Evolutionary conservation across 2,797 vertebrate genomes (phyloP), one percentile per base, ranked within the genome.

Genomic region (Leptodactylus fallax): DNA sequence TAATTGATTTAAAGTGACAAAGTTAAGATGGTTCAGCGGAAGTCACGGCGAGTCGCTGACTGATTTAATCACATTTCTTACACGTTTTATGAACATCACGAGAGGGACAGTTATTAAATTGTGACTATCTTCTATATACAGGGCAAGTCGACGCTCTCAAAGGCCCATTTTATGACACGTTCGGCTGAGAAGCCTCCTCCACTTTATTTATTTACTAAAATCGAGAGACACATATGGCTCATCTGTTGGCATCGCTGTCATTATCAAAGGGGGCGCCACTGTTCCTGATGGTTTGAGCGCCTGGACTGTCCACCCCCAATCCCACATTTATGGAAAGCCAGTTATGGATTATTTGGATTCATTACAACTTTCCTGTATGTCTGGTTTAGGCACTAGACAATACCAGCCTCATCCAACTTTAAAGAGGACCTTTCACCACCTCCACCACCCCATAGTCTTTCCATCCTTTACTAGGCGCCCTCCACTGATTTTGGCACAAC

Each of bases 1-100:
- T 36, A 82, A 87, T 87, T 81, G 86, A 87, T 56, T 87, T 71
- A 82, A 71, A 47, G 60, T 58, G 69, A 60, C 60, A 82, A 72
- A 60, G 51, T 87, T 63, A 71, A 72, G 60, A 87, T n/a, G 51
- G 78, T 87, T 87, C 79, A 83, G 17, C 53, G 82, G 69, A 49
- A 72, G 36, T 76, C 71, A 74, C 49, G n/a, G 16, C 49, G 19
- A 53, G 49, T 23, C 78, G 13, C 78, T 36, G 55, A 79, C 55
- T 58, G 78, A 60, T 60, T 27, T 79, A 77, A 77, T 79, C 78
- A 79, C 55, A 36, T 79, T 56, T 17, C 19, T 19, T 79, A 58
- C 21, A 45, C 55, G 21, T 21, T 17, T 77, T 79, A 60, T 36
- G 78, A 58, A 79, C 23, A 55, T 27, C 49, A 55, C 3, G 7